Base-by-base conservation (phyloP, 2,797 vertebrate genomes). In the Moxostoma hubbsi region DNA sequence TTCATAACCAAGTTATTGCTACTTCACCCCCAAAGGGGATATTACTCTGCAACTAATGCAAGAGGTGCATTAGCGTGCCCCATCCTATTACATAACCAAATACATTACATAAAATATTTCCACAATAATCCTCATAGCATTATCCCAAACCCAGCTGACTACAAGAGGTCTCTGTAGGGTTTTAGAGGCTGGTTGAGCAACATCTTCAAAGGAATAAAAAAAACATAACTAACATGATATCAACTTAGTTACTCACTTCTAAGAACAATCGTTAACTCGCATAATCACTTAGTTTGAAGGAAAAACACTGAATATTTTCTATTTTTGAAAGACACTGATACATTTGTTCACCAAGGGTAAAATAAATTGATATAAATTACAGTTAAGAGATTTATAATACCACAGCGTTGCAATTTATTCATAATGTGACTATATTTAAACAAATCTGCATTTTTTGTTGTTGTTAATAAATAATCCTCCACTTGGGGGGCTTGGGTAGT, bases 111-210 rank as follows among this genome's bases (percentile, higher is more conserved):
- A 70, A 77, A 77, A 66, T 18, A 77, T 70, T 69, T 69, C 57
- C 15, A 15, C 66, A 70, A 62, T 77, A 70, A 77, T 77, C 75
- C 57, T 43, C 18, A 24, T 16, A 45, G 55, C 75, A 69, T 51
- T 69, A 67, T n/a, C 7, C 18, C 4, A 36, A 36, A 36, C 13
- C 63, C 43, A 68, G 46, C 64, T 59, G 64, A 68, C 55, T 43
- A 77, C 18, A 16, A 47, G 15, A 50, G 24, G 15, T 12, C 54
- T 47, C 76, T 88, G 89, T 91, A 85, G 71, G 62, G 10, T 16
- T 59, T 58, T 15, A 36, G 47, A 62, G 46, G 11, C 2, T 12
- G 12, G 11, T 54, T 54, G n/a, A 12, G 13, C 7, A 51, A 51
- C 12, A 54, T 54, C 53, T 54, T 13, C 12, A 54, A 54, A 54